Base-by-base conservation (phyloP, 30 jellyfish, hydroid and myxozoan species). In the Rhopilema esculentum region DNA sequence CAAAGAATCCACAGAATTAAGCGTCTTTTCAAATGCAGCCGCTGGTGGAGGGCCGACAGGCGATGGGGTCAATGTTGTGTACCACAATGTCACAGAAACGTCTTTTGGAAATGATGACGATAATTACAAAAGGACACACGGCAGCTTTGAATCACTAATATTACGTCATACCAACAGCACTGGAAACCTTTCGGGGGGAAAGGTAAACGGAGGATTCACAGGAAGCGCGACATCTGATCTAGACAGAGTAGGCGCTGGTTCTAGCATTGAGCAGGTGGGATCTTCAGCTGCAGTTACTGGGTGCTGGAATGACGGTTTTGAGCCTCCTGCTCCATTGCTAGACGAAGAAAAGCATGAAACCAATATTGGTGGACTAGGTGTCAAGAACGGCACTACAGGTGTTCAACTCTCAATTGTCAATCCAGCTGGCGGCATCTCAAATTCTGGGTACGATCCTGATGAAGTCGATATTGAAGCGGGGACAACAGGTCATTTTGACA, bases 11-110 rank as follows among this genome's bases (percentile, higher is more conserved):
- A 70, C 92, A 16, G 92, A 84, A 57, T 28, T 84, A 66, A 84
- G 92, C 27, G 81, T 84, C 23, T 84, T 84, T 61, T 75, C 86
- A 33, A 27, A 64, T 25, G 52, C 73, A 31, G 73, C 53, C 0
- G 85, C 27, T 0, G 68, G 32, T 16, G 85, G 82, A 22, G 68
- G 67, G 7, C 49, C 79, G 27, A 25, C 17, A 16, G 57, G 78
- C 17, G 80, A 57, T 53, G 77, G 50, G 1, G 87, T 84, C 29
- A 72, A 72, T 31, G 82, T 72, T 22, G 53, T 84, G 80, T 84
- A 84, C 48, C 86, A 71, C 62, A 72, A 84, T 61, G 19, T 84
- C 6, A 85, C 92, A 0, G 92, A 84, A 79, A 84, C 92, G 1
- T 19, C 86, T 8, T 84, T 84, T 21, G 80, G 71, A 19, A 52